These are phyloP conservation scores for Acholoe squamosa DNA, from an alignment of 2,888 invertebrate species.

Conservation along the genomic window DNA sequence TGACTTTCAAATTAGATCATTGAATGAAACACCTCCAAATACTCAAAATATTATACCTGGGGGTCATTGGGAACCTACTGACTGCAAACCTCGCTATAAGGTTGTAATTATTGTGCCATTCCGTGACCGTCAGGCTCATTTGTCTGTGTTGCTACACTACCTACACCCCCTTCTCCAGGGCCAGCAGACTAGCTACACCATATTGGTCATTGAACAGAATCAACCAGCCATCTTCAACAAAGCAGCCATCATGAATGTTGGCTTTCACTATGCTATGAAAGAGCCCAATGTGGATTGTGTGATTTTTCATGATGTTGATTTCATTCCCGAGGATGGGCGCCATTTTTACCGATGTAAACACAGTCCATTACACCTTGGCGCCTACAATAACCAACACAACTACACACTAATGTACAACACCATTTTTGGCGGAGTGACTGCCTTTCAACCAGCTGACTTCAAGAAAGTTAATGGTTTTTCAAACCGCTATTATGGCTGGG, in stretches of 20 bases:
- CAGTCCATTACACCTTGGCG: neutral
- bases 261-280: neutral
- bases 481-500: neutral
- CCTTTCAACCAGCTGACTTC: neutral
- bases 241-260: neutral
- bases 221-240: neutral
- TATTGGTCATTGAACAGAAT: neutral
- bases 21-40: neutral
- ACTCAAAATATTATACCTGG: neutral
- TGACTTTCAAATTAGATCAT: neutral
- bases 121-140: constrained; percentile 6
- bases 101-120: constrained; percentile 18
- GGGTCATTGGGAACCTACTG: too few relatives aligned
- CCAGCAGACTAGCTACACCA: constrained; percentile 18
- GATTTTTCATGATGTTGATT: neutral
- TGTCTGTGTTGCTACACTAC: neutral
- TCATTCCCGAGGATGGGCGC: neutral
- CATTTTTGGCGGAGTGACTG: neutral
- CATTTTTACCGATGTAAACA: neutral
- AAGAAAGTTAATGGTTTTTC: neutral
- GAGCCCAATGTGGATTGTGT: neutral
- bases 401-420: neutral
- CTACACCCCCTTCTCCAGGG: neutral
- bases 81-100: neutral
- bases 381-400: neutral